Conservation (phyloP, 2,797 vertebrate species). For the Lateolabrax maculatus region DNA sequence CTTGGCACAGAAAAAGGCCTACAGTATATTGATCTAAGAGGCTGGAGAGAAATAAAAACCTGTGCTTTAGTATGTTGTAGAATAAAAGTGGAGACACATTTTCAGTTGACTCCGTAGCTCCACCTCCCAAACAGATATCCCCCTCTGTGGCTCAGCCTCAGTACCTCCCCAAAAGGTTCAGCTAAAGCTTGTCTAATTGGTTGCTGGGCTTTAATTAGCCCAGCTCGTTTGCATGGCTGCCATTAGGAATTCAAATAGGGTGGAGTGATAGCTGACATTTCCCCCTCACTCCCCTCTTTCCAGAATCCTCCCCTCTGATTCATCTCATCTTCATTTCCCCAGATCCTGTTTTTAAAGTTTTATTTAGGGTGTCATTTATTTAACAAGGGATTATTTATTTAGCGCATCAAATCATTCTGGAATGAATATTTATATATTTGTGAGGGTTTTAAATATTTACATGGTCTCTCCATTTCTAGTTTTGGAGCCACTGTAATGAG, state of each 20-base stretch:
- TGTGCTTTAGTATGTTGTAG: conserved; percentile 31
- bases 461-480: conserved; percentile 84
- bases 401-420: conserved; percentile 89
- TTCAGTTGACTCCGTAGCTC: conserved; percentile 44
- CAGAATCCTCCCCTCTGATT: conserved; percentile 82
- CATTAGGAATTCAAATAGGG: conserved; percentile 83
- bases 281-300: conserved; percentile 59
- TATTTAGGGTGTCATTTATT: conserved; percentile 92
- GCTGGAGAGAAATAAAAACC: conserved; percentile 31
- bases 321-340: conserved; percentile 88
- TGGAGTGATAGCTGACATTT: conserved; percentile 85
- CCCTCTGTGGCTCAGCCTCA: conserved; percentile 49
- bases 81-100: conserved; percentile 43
- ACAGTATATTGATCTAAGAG: conserved; percentile 38
- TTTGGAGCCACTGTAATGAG: conserved; percentile 86
- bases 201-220: conserved; percentile 84
- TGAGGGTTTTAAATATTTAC: conserved; percentile 90
- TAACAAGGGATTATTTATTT: conserved; percentile 92
- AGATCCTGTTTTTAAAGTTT: conserved; percentile 90
- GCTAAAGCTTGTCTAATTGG: conserved; percentile 81
- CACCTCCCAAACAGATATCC: conserved; percentile 58
- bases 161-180: conserved; percentile 77
- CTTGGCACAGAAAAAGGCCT: conserved; percentile 34
- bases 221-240: conserved; percentile 83
- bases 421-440: conserved; percentile 92